phyloP scores from a whole-genome alignment of 2,888 invertebrate genomes.

The Laspeyria flexula region DNA sequence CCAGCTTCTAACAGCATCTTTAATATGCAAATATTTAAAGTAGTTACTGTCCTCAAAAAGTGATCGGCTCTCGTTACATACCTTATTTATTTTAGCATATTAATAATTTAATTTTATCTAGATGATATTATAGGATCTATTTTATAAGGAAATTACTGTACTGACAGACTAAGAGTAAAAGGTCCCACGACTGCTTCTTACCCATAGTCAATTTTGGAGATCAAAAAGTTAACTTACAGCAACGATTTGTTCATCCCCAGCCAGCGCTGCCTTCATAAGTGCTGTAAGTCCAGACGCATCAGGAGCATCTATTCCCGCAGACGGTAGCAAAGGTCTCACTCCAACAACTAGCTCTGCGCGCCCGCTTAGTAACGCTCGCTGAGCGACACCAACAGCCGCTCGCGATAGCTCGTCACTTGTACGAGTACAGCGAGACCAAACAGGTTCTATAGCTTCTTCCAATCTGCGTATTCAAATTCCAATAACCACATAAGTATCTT shows the following conservation, averaged over 20 bases:
- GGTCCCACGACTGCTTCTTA: too few species aligned
- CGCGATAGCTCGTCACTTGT: conserved; percentile 86
- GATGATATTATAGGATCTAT: too few species aligned
- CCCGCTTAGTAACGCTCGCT: conserved; percentile 92
- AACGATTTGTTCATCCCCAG: conserved; percentile 92
- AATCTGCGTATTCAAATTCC: conserved; percentile 69
- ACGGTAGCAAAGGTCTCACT: conserved; percentile 89
- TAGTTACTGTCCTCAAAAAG: too few species aligned
- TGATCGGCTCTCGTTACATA: too few species aligned
- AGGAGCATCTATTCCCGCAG: conserved; percentile 90
- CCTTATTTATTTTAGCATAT: too few species aligned
- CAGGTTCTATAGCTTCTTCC: conserved; percentile 85
- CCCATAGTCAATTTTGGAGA: too few species aligned
- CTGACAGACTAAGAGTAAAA: too few species aligned
- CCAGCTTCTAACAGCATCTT: conserved; percentile 92
- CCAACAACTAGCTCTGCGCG: conserved; percentile 92
- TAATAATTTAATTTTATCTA: too few species aligned
- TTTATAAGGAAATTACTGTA: too few species aligned
- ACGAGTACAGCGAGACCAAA: conserved; percentile 70
- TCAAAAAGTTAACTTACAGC: conserved; percentile 78
- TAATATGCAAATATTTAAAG: background rate
- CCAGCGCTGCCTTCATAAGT: conserved; percentile 93
- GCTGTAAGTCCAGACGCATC: conserved; percentile 93
- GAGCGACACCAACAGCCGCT: conserved; percentile 91
- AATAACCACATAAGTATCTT: too few species aligned